Evolutionary conservation across 2,113 vertebrate genomes (phyloP).

Genomic region (Paramormyrops kingsleyae): DNA sequence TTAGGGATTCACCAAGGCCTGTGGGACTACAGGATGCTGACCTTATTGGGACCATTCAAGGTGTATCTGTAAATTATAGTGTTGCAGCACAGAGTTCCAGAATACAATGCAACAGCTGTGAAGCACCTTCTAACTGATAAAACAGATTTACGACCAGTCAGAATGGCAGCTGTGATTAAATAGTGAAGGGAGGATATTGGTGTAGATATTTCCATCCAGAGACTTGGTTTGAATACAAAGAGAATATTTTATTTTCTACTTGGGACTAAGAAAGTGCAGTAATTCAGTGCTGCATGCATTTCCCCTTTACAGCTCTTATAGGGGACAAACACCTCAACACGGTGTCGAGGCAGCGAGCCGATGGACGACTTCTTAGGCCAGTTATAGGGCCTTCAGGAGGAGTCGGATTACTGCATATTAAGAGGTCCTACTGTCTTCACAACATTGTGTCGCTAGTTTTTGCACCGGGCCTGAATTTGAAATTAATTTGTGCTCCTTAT

Average conservation of each 20-base stretch:
- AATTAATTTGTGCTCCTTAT: neutral
- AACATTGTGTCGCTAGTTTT: neutral
- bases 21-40: neutral
- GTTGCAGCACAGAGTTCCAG: neutral
- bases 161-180: neutral
- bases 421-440: neutral
- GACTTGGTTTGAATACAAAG: neutral
- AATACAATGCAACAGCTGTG: neutral
- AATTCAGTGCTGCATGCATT: neutral
- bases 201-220: neutral
- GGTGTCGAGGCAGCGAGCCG: neutral
- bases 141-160: neutral
- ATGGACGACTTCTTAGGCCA: neutral
- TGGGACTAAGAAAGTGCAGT: neutral
- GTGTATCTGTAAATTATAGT: neutral
- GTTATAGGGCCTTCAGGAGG: neutral
- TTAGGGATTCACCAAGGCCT: neutral
- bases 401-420: neutral
- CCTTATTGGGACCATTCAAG: neutral
- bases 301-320: neutral
- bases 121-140: neutral
- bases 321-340: neutral
- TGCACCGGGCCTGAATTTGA: neutral
- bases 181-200: neutral
- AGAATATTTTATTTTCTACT: neutral